A percentile compares a stretch with the other conserved stretches of the same genome.
Evolutionary conservation across 2,797 vertebrate genomes (phyloP).

Genomic region (Micromesistius poutassou): DNA sequence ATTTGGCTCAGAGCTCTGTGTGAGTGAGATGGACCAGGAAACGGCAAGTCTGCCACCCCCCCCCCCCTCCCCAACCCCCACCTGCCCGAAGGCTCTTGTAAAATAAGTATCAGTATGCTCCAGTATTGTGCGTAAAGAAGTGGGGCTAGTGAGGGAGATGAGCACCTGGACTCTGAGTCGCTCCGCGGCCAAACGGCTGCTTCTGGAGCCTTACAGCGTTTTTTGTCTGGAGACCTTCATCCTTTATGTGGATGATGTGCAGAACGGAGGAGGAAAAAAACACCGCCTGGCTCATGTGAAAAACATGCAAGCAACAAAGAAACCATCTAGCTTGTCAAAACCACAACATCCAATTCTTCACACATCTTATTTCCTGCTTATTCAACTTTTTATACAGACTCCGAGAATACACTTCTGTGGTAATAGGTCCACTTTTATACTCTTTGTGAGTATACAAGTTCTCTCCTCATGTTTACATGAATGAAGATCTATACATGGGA

Average conservation of each 20-base stretch:
- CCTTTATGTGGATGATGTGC: neutral
- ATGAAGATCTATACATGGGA: neutral
- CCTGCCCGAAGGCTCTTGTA: neutral
- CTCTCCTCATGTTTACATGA: neutral
- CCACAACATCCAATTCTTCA: neutral
- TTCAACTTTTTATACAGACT: neutral
- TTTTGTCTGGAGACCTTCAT: neutral
- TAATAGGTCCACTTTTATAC: neutral
- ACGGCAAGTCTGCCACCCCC: no score
- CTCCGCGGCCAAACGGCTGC: neutral
- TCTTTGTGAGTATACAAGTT: neutral
- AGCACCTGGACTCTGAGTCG: neutral
- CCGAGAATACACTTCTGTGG: neutral
- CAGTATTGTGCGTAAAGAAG: neutral
- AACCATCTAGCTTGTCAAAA: neutral
- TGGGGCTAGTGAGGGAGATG: neutral
- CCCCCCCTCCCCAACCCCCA: neutral
- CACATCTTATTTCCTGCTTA: neutral
- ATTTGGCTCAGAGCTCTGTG: neutral
- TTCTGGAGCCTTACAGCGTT: neutral
- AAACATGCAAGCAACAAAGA: neutral
- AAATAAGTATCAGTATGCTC: neutral
- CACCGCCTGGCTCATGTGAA: neutral
- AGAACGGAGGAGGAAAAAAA: neutral
- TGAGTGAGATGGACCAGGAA: neutral